Base-by-base conservation (phyloP, 2,113 vertebrate species). In the Charadrius vociferus region DNA sequence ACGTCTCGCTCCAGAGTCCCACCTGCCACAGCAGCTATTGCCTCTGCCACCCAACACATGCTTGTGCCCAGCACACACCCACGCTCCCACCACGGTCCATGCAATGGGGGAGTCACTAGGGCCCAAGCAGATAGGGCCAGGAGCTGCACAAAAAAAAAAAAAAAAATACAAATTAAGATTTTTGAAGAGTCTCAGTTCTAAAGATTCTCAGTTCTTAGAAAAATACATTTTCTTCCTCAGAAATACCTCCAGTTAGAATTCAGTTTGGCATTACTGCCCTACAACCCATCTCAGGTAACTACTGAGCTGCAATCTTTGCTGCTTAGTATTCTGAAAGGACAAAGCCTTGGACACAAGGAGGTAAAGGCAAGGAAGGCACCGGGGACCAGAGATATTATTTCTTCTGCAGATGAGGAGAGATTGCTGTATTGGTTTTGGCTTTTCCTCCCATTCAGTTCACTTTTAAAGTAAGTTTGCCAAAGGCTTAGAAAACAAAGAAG, bases 51-150 rank as follows among this genome's bases (percentile, higher is more conserved):
- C 24, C 79, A 58, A 30, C 30, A 20, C 17, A 63, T 0, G 1
- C 41, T 37, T 41, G 21, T 59, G 41, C 14, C 8, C 58, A 49
- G 37, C 78, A 67, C 52, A 58, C n/a, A 78, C 43, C n/a, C 65
- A 65, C 0, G 0, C 45, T 78, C 55, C 77, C 59, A 81, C 12
- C 29, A 29, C 0, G 0, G 24, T 34, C 50, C 27, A 2, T 9
- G 1, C 30, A 78, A 55, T 1, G 4, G 7, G 3, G 17, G 6
- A 66, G 36, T 61, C 58, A 65, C 37, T 32, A 45, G 30, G 5
- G 18, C 29, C 23, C 1, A 1, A 53, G 32, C 47, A 79, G n/a
- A 59, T 1, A 86, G 26, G 24, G 39, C 24, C 45, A 82, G 41
- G 34, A 37, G 53, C 24, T 75, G 62, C 47, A 55, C 14, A 62